Conservation (phyloP, 2,113 vertebrate genomes). For the Addax nasomaculatus region DNA sequence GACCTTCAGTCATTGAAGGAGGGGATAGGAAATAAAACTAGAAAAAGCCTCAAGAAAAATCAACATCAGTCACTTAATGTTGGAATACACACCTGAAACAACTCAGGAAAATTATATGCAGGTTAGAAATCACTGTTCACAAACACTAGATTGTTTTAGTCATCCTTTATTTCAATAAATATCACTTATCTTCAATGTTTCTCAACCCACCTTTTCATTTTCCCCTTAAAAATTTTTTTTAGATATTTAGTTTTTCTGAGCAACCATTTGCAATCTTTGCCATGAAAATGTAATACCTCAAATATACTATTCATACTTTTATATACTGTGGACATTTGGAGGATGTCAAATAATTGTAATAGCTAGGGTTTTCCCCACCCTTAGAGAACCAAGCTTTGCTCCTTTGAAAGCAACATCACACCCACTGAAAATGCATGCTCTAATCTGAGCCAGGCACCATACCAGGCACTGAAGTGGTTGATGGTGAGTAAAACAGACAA, state of each 20-base stretch:
- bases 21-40: neutral
- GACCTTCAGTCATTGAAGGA: neutral
- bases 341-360: neutral
- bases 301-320: neutral
- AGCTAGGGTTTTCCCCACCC: neutral
- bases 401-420: neutral
- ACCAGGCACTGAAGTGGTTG: neutral
- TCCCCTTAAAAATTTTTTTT: neutral
- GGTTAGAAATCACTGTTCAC: neutral
- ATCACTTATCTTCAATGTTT: neutral
- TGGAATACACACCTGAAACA: neutral
- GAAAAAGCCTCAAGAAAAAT: neutral
- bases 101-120: neutral
- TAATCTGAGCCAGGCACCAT: neutral
- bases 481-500: neutral
- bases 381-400: neutral
- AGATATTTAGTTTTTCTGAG: neutral
- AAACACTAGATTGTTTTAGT: neutral
- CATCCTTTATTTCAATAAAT: neutral
- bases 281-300: neutral
- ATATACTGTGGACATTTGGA: neutral
- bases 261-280: rapidly evolving
- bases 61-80: neutral
- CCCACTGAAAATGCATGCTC: neutral
- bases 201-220: neutral